Evolutionary conservation across 2,888 invertebrate genomes (phyloP), one percentile per base, ranked within the genome.

Genomic region (Oxytorus armatus): DNA sequence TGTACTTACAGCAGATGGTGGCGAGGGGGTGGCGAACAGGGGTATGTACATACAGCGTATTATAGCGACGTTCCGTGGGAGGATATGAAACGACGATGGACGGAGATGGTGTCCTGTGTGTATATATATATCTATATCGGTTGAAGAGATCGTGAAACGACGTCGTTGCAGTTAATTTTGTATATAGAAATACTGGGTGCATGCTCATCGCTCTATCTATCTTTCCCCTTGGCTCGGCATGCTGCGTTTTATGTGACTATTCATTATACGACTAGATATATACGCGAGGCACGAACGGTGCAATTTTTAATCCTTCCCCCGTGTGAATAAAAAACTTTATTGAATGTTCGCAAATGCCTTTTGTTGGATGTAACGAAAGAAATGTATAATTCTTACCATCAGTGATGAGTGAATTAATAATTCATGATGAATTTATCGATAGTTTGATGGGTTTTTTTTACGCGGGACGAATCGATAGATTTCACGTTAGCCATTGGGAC

Each of bases 141-240:
- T 42, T 7, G 42, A 1, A 23, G 53, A n/a, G 69, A 69, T 61
- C 33, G 44, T 21, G 36, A 14, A 65, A 70, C 65, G 36, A 70
- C 70, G 65, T 70, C 63, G 63, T 53, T 65, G 70, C 39, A 53
- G 49, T 70, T 77, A 77, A 72, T 77, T 77, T 57, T 29, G 25
- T 65, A 55, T 18, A 25, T 69, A 57, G 65, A 33, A 65, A 76
- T 69, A 69, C 16, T 53, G 2, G 53, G 39, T 39, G 25, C 49
- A 25, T 63, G 63, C 70, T 77, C 69, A 63, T 70, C 69, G 18
- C 63, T 63, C 63, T 70, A 70, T 70, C 77, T 70, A 53, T 70
- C 77, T 70, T 61, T 63, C 33, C n/a, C n/a, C n/a, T n/a, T 14
- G 29, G 29, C 55, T 44, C 61, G 39, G 29, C 61, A 33, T 61